Conservation (phyloP, 2,797 vertebrate genomes). For the Coendou prehensilis region DNA sequence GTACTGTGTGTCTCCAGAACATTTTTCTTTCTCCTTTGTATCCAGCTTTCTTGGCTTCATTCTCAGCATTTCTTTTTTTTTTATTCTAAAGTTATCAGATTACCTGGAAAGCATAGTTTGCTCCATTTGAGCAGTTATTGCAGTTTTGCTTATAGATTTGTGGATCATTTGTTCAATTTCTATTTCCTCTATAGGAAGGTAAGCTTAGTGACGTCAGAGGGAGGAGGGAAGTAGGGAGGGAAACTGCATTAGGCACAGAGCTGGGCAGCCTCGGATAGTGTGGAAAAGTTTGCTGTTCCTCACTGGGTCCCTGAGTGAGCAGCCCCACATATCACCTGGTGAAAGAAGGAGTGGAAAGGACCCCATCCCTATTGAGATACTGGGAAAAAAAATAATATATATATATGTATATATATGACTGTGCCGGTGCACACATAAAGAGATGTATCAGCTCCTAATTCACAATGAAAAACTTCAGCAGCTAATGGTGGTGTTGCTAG, state of each 20-base stretch:
- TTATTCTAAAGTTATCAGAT: not conserved
- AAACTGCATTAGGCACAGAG: not conserved
- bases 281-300: not conserved
- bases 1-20: not conserved
- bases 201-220: not conserved
- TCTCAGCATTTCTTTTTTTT: not conserved
- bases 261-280: not conserved
- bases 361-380: slow-evolving; percentile 25
- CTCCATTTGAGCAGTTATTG: not conserved
- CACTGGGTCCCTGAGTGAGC: not conserved
- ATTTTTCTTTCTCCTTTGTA: not conserved
- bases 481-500: slow-evolving; percentile 69
- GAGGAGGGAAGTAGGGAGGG: not conserved
- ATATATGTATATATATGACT: slow-evolving; percentile 55
- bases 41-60: not conserved
- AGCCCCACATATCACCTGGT: not conserved
- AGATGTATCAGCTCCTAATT: slow-evolving; percentile 53
- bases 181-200: not conserved
- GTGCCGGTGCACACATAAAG: slow-evolving; percentile 9
- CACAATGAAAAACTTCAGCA: not conserved
- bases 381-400: slow-evolving; percentile 38
- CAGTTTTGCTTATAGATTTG: not conserved
- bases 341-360: not conserved
- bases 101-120: not conserved
- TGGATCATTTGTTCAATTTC: not conserved